Evolutionary conservation across 2,113 vertebrate genomes (phyloP), one percentile per base, ranked within the genome.

Genomic region (Dicaeum eximium): DNA sequence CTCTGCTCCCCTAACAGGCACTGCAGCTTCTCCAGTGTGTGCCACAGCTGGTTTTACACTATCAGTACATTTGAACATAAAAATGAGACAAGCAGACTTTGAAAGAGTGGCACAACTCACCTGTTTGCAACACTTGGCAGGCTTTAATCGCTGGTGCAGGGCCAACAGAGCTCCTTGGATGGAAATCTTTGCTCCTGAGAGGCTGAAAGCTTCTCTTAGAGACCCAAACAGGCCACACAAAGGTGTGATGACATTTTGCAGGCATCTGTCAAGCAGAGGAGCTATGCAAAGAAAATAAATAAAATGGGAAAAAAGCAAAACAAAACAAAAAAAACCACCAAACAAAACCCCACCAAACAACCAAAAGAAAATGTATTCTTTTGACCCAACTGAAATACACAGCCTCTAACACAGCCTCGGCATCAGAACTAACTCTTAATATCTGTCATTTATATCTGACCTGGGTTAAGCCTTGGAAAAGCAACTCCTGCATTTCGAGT

Each of bases 361-460:
- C 13, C 16, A 62, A 94, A 90, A 83, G 9, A 88, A 97, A 97
- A 95, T 15, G 75, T 70, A 87, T 94, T 97, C 80, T 95, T 97
- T 97, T 96, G 96, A 97, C 96, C 93, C 94, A 95, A 80, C 73
- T 11, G 88, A 96, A 97, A 97, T 65, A 75, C 16, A 94, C 69
- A 96, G 96, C 69, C 95, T 95, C 84, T 93, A 95, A 96, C 57
- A 20, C 83, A 97, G 92, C 40, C 94, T 92, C 93, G 56, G 57
- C 70, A 86, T 74, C 84, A 97, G 93, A 96, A 86, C 93, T 93
- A 96, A 97, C 87, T 97, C 95, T 97, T 98, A 98, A 97, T 97
- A 96, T 97, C 97, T 97, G 95, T 98, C 98, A 98, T 98, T 98
- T 97, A 97, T 97, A 95, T 96, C 96, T 98, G 98, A 98, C 98